phyloP scores from a whole-genome alignment of 2,113 vertebrate species.

The Empidonax traillii region DNA sequence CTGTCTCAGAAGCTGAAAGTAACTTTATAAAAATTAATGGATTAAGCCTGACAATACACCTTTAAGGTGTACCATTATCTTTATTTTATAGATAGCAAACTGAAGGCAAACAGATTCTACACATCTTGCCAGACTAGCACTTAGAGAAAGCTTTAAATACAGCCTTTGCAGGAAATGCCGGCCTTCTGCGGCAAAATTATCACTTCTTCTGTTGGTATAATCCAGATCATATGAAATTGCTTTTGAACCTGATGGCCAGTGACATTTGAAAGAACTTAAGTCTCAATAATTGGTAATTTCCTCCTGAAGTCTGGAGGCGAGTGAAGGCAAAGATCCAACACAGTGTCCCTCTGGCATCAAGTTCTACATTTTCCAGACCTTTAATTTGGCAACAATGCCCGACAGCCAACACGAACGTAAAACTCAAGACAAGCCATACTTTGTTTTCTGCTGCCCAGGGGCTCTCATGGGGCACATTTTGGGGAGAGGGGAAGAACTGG shows the following conservation, averaged over 20 bases:
- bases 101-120: neutral
- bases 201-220: neutral
- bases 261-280: neutral
- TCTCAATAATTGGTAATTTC: conserved; percentile 11
- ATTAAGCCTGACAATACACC: conserved; percentile 6
- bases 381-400: neutral
- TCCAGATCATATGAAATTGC: neutral
- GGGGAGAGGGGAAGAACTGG: neutral
- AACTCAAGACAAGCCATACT: neutral
- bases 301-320: neutral
- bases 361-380: neutral
- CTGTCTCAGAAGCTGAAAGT: neutral
- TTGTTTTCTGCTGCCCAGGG: neutral
- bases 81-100: conserved; percentile 1
- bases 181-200: neutral
- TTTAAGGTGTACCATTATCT: neutral
- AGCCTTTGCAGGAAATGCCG: neutral
- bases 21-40: conserved; percentile 38
- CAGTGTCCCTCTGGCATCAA: neutral
- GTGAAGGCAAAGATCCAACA: neutral
- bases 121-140: neutral
- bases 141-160: neutral
- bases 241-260: conserved; percentile 5
- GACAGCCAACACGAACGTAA: neutral
- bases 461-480: neutral